Base-by-base conservation (phyloP, 2,797 vertebrate species). In the Brotula barbata region DNA sequence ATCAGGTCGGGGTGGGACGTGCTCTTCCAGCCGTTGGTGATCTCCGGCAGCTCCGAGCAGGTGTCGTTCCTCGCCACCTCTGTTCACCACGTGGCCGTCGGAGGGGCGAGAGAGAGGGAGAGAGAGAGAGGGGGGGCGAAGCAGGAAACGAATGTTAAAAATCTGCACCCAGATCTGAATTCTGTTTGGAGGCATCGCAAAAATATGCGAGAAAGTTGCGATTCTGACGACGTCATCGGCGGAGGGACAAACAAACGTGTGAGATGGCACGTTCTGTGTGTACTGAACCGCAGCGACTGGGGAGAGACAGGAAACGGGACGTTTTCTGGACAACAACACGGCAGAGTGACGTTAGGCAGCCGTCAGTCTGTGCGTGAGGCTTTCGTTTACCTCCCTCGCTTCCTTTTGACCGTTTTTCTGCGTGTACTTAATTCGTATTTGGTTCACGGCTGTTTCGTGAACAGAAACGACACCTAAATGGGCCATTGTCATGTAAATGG, bases 31-130 rank as follows among this genome's bases (percentile, higher is more conserved):
- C 97, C 96, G 0, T 94, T 96, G 68, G 91, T 80, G 15, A 99
- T 96, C 78, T 99, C 96, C 0, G 97, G 96, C 55, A 99, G 91
- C 83, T 98, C 96, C 0, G 96, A 92, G 77, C 97, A 99, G 0
- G 97, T 99, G 88, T 99, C 97, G 0, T 99, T 99, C 51, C 96
- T 93, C 6, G 94, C 87, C 5, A 99, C 95, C 93, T 99, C 97
- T 99, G 86, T 7, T 33, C 34, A 33, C 11, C 25, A 28, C 4
- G 4, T 4, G 25, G 8, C 8, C 8, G 8, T 28, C 25, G 25
- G 8, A 28, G 25, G 25, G 25, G 6, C 25, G 20, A 61, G 56
- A 37, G 22, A 14, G 19, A 62, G 20, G 19, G 42, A 58, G 2
- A 70, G 22, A 31, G 15, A 41, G 13, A 14, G 7, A 11, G 10